Evolutionary conservation across 2,113 vertebrate species (phyloP).

Genomic region (Fregetta grallaria): DNA sequence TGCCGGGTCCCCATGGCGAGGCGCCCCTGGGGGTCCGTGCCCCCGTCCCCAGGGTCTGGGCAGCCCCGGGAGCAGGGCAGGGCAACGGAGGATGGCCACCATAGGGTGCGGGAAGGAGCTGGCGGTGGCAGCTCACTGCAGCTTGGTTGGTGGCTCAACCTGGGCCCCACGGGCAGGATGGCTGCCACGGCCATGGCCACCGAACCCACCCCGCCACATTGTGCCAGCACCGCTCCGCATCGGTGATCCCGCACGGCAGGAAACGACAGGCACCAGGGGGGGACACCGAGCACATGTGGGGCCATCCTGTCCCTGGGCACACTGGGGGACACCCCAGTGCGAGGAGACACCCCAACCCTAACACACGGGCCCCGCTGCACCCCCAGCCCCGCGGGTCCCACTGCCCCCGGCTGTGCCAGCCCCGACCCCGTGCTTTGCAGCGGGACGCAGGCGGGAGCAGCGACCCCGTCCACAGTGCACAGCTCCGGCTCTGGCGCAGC

Average conservation of each 20-base stretch:
- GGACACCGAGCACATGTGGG: accelerated
- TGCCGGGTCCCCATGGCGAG: not conserved
- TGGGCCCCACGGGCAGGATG: accelerated
- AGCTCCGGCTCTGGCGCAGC: accelerated
- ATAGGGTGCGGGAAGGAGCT: not conserved
- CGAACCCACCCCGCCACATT: accelerated
- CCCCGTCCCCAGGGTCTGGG: accelerated
- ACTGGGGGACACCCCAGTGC: no score
- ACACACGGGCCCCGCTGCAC: no score
- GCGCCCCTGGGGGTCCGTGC: accelerated
- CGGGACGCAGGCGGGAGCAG: not conserved
- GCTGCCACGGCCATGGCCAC: not conserved
- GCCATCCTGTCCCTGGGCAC: not conserved
- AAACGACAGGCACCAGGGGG: accelerated
- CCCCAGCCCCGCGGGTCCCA: not conserved
- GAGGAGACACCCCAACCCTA: not conserved
- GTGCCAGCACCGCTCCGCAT: no score
- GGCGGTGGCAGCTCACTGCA: not conserved
- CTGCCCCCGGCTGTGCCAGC: not conserved
- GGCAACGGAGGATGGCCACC: accelerated
- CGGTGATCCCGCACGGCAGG: accelerated
- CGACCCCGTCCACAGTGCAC: accelerated
- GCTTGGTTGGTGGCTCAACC: not conserved
- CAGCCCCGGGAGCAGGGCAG: no score
- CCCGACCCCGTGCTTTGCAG: accelerated